These are phyloP conservation scores for Dasyurus viverrinus DNA, from an alignment of 2,113 vertebrate genomes.

Conservation along the genomic window DNA sequence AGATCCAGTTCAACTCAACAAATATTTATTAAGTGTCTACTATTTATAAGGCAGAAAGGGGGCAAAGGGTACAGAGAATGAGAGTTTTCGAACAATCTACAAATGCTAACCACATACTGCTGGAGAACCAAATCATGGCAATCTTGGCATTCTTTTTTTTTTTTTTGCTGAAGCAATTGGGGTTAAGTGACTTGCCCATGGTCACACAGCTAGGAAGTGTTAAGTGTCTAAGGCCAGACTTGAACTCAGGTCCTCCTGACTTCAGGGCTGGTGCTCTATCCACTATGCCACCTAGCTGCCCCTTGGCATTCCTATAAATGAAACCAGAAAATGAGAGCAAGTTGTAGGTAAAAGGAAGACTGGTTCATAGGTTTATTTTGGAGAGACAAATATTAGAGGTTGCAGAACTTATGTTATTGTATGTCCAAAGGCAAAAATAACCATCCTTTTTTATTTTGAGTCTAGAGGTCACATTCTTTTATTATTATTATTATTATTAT, in stretches of 20 bases:
- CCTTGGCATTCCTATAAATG: not conserved
- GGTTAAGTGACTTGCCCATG: no score
- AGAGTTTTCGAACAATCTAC: not conserved
- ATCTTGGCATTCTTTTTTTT: not conserved
- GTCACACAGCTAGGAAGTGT: no score
- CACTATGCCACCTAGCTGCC: no score
- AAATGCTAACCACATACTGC: not conserved
- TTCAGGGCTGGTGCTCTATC: no score
- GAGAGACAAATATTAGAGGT: not conserved
- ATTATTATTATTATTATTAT: no score
- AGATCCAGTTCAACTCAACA: not conserved
- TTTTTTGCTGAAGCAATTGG: no score
- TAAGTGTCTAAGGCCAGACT: no score
- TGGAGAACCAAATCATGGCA: not conserved
- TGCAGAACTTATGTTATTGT: not conserved
- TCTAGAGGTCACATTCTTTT: no score
- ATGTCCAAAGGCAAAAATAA: not conserved
- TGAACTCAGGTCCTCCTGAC: no score
- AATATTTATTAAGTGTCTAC: not conserved
- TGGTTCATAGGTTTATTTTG: not conserved
- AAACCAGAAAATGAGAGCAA: not conserved
- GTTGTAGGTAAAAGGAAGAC: not conserved
- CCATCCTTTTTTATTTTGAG: no score
- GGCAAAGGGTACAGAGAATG: not conserved
- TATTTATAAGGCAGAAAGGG: not conserved